These are phyloP conservation scores for Saccopteryx bilineata DNA, from an alignment of 2,113 vertebrate genomes.

Conservation along the genomic window DNA sequence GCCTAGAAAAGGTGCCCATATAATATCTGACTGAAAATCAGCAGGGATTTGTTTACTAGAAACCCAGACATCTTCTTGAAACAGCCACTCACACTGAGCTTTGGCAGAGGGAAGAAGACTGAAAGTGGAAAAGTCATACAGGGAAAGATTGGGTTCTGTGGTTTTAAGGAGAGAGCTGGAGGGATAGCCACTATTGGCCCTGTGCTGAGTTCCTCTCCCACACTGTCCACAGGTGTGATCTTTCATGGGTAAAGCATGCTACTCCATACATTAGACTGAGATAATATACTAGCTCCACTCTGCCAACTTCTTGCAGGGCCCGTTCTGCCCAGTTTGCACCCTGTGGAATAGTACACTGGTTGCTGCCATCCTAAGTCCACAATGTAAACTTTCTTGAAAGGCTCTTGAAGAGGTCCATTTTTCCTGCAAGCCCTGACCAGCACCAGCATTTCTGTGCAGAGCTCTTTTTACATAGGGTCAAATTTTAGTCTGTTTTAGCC, in stretches of 20 bases:
- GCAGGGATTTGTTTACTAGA: not conserved
- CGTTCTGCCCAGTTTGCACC: not conserved
- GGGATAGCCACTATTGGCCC: not conserved
- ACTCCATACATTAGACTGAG: not conserved
- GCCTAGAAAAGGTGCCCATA: not conserved
- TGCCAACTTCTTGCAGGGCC: not conserved
- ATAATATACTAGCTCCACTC: not conserved
- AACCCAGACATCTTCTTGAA: not conserved
- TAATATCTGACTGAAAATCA: not conserved
- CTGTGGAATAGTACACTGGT: not conserved
- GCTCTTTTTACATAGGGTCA: not conserved
- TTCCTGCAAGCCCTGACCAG: not conserved
- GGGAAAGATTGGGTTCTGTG: not conserved
- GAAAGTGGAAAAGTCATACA: not conserved
- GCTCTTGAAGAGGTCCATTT: not conserved
- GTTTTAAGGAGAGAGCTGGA: not conserved
- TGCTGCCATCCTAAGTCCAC: not conserved
- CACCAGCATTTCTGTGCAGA: not conserved
- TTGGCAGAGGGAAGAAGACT: not conserved
- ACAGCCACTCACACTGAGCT: not conserved
- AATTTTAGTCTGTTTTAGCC: not conserved
- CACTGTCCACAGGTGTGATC: not conserved
- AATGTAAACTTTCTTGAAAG: not conserved
- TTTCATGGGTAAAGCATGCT: not conserved
- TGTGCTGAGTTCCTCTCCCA: not conserved